A percentile compares a stretch with the other conserved stretches of the same genome.
phyloP scores from a whole-genome alignment of 1,140 invertebrate genomes.

The Ostrea edulis region DNA sequence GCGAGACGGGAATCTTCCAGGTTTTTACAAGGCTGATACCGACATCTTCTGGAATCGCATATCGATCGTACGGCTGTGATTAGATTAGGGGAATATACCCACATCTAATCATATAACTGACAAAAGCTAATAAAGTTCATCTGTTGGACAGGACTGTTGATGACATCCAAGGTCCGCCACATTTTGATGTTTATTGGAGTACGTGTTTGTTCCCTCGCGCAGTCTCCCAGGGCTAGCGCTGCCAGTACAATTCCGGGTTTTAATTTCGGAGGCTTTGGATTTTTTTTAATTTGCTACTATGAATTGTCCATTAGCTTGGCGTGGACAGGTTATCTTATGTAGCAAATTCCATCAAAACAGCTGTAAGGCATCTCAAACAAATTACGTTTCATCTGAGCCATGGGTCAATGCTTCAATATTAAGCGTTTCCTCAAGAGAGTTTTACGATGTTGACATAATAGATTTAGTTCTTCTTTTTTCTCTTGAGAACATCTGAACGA shows the following conservation, averaged over 20 bases:
- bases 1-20: neutral
- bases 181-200: neutral
- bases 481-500: too few relatives aligned
- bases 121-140: slow-evolving; percentile 20
- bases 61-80: neutral
- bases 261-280: neutral
- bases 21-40: neutral
- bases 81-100: slow-evolving; percentile 34
- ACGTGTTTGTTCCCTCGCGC: neutral
- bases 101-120: slow-evolving; percentile 7
- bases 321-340: neutral
- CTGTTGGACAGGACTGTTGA: neutral
- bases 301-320: neutral
- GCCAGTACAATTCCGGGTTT: neutral
- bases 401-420: neutral
- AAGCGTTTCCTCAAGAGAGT: neutral
- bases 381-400: neutral
- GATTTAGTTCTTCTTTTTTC: too few relatives aligned
- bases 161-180: neutral
- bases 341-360: neutral
- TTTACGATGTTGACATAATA: neutral
- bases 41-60: neutral
- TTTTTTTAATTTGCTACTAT: neutral
- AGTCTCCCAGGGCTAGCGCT: neutral
- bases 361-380: neutral